Conservation (phyloP, 1,140 invertebrate genomes). For the Magallana angulata region DNA sequence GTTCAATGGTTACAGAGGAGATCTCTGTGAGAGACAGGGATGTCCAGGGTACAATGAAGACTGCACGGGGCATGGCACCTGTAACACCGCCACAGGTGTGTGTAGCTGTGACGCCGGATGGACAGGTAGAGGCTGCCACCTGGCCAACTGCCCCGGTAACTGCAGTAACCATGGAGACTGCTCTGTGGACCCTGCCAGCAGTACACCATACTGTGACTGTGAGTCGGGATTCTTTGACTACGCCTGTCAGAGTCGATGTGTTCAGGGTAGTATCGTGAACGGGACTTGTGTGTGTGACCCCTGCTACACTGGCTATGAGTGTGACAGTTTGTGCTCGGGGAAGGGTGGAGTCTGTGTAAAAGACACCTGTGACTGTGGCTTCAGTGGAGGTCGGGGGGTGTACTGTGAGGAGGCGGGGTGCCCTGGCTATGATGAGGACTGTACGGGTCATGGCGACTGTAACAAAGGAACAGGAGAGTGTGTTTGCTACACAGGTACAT, state of each 20-base stretch:
- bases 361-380: slow-evolving; percentile 65
- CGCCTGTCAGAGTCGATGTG: slow-evolving; percentile 60
- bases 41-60: slow-evolving; percentile 64
- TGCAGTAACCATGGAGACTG: slow-evolving; percentile 60
- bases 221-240: slow-evolving; percentile 53
- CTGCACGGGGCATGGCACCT: slow-evolving; percentile 61
- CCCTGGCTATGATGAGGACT: slow-evolving; percentile 62
- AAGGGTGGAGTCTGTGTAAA: slow-evolving; percentile 59
- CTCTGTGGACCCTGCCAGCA: slow-evolving; percentile 2
- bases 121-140: slow-evolving; percentile 57
- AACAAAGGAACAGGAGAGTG: slow-evolving; percentile 58
- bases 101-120: slow-evolving; percentile 67
- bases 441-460: slow-evolving; percentile 61
- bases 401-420: slow-evolving; percentile 64
- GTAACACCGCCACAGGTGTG: slow-evolving; percentile 53
- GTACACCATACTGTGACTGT: slow-evolving; percentile 56
- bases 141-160: slow-evolving; percentile 51
- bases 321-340: slow-evolving; percentile 60
- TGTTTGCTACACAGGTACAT: slow-evolving; percentile 56
- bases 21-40: slow-evolving; percentile 61
- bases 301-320: slow-evolving; percentile 62
- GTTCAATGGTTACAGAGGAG: slow-evolving; percentile 62
- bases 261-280: slow-evolving; percentile 55
- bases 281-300: slow-evolving; percentile 59
- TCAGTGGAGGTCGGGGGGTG: slow-evolving; percentile 61